A percentile compares a stretch with the other conserved stretches of the same genome.
Evolutionary conservation across 2,888 invertebrate genomes (phyloP).

Genomic region (Sarcophaga subvicina): DNA sequence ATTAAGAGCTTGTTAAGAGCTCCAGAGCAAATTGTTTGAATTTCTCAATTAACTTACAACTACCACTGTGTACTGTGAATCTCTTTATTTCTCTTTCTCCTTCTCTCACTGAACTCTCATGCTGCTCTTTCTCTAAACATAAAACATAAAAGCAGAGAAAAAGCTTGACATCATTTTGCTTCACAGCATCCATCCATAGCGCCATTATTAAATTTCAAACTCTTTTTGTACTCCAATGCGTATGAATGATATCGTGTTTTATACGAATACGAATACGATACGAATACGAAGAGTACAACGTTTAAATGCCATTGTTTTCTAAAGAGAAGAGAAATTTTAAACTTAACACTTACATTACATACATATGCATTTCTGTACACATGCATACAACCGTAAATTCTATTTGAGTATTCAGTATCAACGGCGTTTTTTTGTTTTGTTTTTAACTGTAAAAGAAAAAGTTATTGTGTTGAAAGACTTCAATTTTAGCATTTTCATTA

Average conservation of each 20-base stretch:
- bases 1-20: slow-evolving; percentile 62
- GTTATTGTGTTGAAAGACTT: neutral
- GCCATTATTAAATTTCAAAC: slow-evolving; percentile 60
- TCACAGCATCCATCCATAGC: slow-evolving; percentile 37
- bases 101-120: neutral
- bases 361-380: neutral
- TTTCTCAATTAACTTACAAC: slow-evolving; percentile 54
- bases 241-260: slow-evolving; percentile 39
- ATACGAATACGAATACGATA: too few relatives aligned
- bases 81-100: neutral
- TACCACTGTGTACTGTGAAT: neutral
- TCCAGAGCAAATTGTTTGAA: slow-evolving; percentile 17
- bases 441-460: neutral
- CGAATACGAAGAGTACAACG: neutral
- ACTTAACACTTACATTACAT: neutral
- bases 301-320: neutral
- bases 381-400: neutral
- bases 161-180: slow-evolving; percentile 5
- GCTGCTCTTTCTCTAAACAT: neutral
- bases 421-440: neutral
- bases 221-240: slow-evolving; percentile 63
- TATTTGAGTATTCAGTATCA: neutral
- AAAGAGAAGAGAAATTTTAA: neutral
- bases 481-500: slow-evolving; percentile 36
- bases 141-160: neutral